These are phyloP conservation scores for Osmerus mordax DNA, from an alignment of 2,113 vertebrate species.

Conservation along the genomic window DNA sequence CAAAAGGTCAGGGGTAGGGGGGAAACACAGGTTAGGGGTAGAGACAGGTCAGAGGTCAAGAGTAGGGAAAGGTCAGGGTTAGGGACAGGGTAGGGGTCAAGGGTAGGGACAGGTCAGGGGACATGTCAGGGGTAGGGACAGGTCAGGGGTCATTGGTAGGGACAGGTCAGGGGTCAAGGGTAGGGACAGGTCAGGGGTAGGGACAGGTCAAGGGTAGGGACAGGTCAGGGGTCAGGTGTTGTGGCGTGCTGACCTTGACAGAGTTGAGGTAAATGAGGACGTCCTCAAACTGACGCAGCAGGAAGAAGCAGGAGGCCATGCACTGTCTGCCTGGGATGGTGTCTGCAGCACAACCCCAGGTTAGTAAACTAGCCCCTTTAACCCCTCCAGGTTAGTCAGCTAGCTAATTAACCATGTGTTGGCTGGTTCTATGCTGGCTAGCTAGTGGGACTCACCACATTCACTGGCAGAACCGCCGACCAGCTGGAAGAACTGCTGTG, in stretches of 20 bases:
- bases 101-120: no score
- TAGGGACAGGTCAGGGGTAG: no score
- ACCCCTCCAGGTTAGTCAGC: no score
- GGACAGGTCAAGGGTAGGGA: no score
- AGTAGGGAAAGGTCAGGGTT: not conserved
- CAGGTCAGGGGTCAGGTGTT: not conserved
- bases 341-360: constrained; percentile 66
- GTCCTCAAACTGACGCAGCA: constrained; percentile 83
- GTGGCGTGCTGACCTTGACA: constrained; percentile 74
- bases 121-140: no score
- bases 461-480: constrained; percentile 87
- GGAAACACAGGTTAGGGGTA: no score
- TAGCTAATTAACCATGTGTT: not conserved
- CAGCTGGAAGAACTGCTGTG: constrained; percentile 87
- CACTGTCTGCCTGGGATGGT: constrained; percentile 87
- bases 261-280: constrained; percentile 88
- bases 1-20: no score
- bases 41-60: no score
- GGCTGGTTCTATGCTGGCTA: not conserved
- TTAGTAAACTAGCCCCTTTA: no score
- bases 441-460: constrained; percentile 69
- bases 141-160: no score
- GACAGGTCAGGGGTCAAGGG: no score
- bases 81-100: no score
- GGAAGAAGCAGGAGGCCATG: constrained; percentile 88